A percentile compares a stretch with the other conserved stretches of the same genome.
Conservation (phyloP, 2,888 invertebrate genomes). For the Gymnoscelis rufifasciata region DNA sequence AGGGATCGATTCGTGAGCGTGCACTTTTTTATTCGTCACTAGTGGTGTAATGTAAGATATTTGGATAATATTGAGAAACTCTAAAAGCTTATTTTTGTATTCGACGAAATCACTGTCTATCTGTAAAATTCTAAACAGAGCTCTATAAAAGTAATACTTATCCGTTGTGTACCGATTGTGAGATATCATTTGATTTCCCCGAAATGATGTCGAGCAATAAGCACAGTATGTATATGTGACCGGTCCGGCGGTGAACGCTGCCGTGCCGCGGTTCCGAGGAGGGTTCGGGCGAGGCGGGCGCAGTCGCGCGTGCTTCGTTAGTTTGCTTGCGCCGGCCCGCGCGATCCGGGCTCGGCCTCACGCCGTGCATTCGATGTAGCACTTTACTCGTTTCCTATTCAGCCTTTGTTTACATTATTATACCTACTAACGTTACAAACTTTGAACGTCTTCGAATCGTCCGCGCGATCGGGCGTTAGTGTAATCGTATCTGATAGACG, state of each 20-base stretch:
- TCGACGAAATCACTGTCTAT: constrained; percentile 70
- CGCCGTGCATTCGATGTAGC: constrained; percentile 46
- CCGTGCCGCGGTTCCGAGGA: too few relatives aligned
- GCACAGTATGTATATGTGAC: constrained; percentile 38
- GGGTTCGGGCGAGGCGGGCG: neutral
- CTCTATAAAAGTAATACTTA: constrained; percentile 41
- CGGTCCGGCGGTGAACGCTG: neutral
- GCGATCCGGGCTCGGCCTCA: constrained; percentile 36
- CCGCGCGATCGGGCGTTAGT: constrained; percentile 61
- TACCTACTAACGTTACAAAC: constrained; percentile 33
- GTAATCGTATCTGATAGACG: constrained; percentile 70
- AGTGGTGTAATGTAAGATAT: constrained; percentile 70
- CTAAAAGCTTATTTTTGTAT: constrained; percentile 79
- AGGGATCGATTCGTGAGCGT: constrained; percentile 64
- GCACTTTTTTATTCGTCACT: constrained; percentile 66
- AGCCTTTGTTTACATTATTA: constrained; percentile 40
- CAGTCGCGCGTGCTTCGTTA: neutral
- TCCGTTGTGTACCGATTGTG: constrained; percentile 50
- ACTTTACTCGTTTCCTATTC: constrained; percentile 38
- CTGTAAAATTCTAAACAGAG: constrained; percentile 68
- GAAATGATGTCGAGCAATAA: constrained; percentile 64
- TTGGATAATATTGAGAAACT: constrained; percentile 72
- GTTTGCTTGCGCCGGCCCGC: constrained; percentile 20
- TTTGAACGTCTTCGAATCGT: constrained; percentile 53
- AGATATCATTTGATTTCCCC: constrained; percentile 72